A percentile compares a stretch with the other conserved stretches of the same genome.
Evolutionary conservation across 1,140 invertebrate genomes (phyloP).

Genomic region (Drosophila carrolli): DNA sequence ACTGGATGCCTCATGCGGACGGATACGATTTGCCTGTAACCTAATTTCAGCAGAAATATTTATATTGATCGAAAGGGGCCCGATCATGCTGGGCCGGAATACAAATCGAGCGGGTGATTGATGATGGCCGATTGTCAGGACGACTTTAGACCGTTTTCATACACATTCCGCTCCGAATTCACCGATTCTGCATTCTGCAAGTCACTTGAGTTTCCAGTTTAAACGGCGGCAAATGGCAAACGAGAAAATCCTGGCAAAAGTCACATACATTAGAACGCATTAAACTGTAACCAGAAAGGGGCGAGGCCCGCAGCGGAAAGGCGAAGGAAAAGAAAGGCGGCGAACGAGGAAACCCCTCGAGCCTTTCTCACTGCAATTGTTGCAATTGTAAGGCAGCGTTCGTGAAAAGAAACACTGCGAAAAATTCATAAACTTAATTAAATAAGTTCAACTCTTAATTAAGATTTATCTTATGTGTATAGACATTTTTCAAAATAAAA

Average conservation of each 20-base stretch:
- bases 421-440: not conserved
- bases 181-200: conserved; percentile 54
- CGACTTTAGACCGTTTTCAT: conserved; percentile 25
- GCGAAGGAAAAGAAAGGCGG: conserved; percentile 34
- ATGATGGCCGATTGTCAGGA: conserved; percentile 67
- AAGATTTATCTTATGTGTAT: too few species aligned
- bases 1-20: conserved; percentile 21
- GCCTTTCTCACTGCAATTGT: conserved; percentile 49
- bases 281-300: conserved; percentile 79
- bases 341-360: conserved; percentile 43
- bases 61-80: conserved; percentile 69
- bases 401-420: conserved; percentile 38
- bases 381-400: conserved; percentile 41
- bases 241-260: conserved; percentile 71
- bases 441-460: too few species aligned
- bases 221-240: conserved; percentile 58
- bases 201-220: conserved; percentile 61
- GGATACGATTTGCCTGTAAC: conserved; percentile 68
- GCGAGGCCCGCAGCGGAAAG: conserved; percentile 42
- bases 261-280: conserved; percentile 84
- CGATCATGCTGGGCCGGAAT: conserved; percentile 43
- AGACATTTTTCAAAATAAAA: too few species aligned
- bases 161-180: conserved; percentile 19
- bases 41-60: conserved; percentile 81
- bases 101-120: conserved; percentile 60